Conservation (phyloP, 2,797 vertebrate species). For the Heteromormyrus szaboi region DNA sequence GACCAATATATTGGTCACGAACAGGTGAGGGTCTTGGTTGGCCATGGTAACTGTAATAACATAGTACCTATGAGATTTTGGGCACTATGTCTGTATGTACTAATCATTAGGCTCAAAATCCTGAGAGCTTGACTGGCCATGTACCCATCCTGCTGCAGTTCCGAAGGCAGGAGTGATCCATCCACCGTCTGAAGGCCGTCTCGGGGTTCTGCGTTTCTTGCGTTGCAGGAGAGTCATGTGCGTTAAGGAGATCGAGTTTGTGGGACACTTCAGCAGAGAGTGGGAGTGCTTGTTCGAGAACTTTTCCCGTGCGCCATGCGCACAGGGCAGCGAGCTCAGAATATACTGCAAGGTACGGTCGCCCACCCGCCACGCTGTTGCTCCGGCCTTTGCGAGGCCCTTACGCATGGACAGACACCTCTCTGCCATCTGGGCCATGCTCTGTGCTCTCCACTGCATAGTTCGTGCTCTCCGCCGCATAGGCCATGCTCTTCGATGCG, state of each 20-base stretch:
- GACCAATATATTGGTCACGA: slow-evolving; percentile 59
- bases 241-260: slow-evolving; percentile 83
- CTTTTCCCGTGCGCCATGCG: slow-evolving; percentile 55
- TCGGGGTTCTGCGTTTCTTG: background rate
- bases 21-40: slow-evolving; percentile 49
- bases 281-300: slow-evolving; percentile 85
- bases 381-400: background rate
- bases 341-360: slow-evolving; percentile 71
- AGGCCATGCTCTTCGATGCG: background rate
- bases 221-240: slow-evolving; percentile 74
- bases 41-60: background rate
- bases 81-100: background rate
- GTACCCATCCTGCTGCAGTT: background rate
- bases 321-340: slow-evolving; percentile 62
- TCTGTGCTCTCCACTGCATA: background rate
- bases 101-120: background rate
- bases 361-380: background rate
- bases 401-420: background rate
- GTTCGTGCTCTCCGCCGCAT: background rate
- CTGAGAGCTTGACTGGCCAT: background rate
- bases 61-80: background rate
- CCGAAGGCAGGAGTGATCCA: background rate
- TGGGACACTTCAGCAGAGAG: slow-evolving; percentile 78
- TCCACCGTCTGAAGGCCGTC: too few species aligned
- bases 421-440: background rate